A percentile compares a stretch with the other conserved stretches of the same genome.
Conservation (phyloP, 2,888 invertebrate species). For the Zeuzera pyrina region DNA sequence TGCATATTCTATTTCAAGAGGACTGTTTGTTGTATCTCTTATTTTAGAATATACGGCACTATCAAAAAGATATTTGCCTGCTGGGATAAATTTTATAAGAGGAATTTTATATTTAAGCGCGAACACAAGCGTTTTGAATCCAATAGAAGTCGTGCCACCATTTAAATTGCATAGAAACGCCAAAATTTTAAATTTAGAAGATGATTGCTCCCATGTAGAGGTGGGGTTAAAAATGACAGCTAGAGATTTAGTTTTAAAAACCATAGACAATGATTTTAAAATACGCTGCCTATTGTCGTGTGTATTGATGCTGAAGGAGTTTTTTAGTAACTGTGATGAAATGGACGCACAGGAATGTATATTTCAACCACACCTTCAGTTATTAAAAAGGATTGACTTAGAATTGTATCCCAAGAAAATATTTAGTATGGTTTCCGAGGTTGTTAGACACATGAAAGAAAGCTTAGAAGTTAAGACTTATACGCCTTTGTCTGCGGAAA, state of each 20-base stretch:
- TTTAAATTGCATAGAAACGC: slow-evolving; percentile 73
- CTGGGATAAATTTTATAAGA: slow-evolving; percentile 83
- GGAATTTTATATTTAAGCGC: slow-evolving; percentile 83
- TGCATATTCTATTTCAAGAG: slow-evolving; percentile 80
- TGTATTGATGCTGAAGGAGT: slow-evolving; percentile 73
- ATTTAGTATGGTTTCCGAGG: slow-evolving; percentile 44
- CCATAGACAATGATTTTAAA: slow-evolving; percentile 77
- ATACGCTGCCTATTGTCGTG: slow-evolving; percentile 71
- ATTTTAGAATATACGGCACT: slow-evolving; percentile 83
- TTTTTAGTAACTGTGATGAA: slow-evolving; percentile 63
- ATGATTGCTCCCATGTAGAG: slow-evolving; percentile 52
- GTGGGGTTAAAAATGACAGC: slow-evolving; percentile 59
- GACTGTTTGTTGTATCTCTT: slow-evolving; percentile 82
- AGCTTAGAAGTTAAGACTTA: slow-evolving; percentile 69
- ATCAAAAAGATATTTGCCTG: slow-evolving; percentile 87
- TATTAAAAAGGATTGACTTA: slow-evolving; percentile 71
- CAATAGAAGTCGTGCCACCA: slow-evolving; percentile 78
- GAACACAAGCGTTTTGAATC: slow-evolving; percentile 73
- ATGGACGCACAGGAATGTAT: slow-evolving; percentile 52
- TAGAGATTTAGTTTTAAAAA: slow-evolving; percentile 67
- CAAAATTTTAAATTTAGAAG: slow-evolving; percentile 73
- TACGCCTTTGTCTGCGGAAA: slow-evolving; percentile 72
- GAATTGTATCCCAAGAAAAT: slow-evolving; percentile 76
- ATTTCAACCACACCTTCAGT: slow-evolving; percentile 69
- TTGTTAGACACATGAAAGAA: slow-evolving; percentile 60